Conservation (phyloP, 2,888 invertebrate species). For the Bugula neritina region DNA sequence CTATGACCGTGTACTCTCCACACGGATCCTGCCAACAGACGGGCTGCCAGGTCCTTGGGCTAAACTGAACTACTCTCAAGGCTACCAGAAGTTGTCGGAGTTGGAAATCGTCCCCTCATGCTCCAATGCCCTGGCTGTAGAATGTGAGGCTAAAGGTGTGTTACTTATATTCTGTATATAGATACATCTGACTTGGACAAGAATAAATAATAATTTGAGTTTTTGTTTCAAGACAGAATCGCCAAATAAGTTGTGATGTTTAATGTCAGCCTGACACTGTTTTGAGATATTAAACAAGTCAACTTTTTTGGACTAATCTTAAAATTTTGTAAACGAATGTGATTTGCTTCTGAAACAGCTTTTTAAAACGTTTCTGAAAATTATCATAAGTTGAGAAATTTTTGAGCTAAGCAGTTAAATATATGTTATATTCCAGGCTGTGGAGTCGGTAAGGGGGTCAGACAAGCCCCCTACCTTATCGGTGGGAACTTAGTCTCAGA, state of each 20-base stretch:
- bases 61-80: background rate
- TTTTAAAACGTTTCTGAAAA: too few species aligned
- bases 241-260: too few species aligned
- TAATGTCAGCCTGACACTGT: too few species aligned
- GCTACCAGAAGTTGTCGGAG: background rate
- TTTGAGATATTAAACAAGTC: too few species aligned
- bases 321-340: too few species aligned
- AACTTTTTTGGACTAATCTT: too few species aligned
- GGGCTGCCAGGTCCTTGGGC: background rate
- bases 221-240: too few species aligned
- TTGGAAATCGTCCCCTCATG: background rate
- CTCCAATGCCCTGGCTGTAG: background rate
- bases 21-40: background rate
- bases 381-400: too few species aligned
- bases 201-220: too few species aligned
- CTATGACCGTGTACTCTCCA: background rate
- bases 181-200: too few species aligned
- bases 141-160: conserved; percentile 24
- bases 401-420: too few species aligned
- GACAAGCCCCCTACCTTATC: conserved; percentile 15
- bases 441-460: background rate
- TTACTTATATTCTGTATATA: background rate
- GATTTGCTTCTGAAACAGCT: too few species aligned
- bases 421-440: background rate
- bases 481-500: conserved; percentile 22